Base-by-base conservation (phyloP, 2,888 invertebrate genomes). In the Heliconius charithonia region DNA sequence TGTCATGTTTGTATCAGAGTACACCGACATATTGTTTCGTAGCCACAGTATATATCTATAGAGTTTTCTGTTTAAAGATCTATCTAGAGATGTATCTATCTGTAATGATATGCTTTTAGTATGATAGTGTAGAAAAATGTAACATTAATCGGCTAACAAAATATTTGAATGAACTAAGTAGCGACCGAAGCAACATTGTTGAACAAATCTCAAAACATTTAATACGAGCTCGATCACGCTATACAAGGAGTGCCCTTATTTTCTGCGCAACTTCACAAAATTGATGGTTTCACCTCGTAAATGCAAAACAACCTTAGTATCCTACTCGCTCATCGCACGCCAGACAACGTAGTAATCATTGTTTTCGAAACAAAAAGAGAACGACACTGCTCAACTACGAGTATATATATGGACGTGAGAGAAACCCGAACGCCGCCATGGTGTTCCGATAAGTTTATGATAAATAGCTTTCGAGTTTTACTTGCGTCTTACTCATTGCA, bases 381-480 rank as follows among this genome's bases (percentile, higher is more conserved):
- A 92, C 88, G 87, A 89, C 87, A 88, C 87, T 87, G 85, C 87
- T 87, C 88, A 91, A 92, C 91, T 92, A 29, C 29, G 29, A 29
- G 29, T 29, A 90, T 91, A 91, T 71, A 56, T 89, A 89, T 86
- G 87, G 88, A 88, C 89, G 89, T 87, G 87, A 86, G 87, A 89
- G 89, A 92, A 92, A 92, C 93, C 92, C 88, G 90, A 92, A 89
- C 86, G 87, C 86, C 87, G 88, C 86, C 87, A 88, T 85, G 88
- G 91, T 91, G 91, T 92, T 91, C 90, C 90, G 93, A 94, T 93
- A 93, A 92, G 87, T 92, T 92, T 89, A 93, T 92, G 93, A 93
- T 94, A 93, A 94, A 94, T 93, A 93, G 91, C 91, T 88, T 88
- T 89, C 88, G 89, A 91, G 91, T 92, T 91, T 90, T 87, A 90